These are phyloP conservation scores for Eubasilissa regina DNA, from an alignment of 1,140 invertebrate genomes.

Conservation along the genomic window DNA sequence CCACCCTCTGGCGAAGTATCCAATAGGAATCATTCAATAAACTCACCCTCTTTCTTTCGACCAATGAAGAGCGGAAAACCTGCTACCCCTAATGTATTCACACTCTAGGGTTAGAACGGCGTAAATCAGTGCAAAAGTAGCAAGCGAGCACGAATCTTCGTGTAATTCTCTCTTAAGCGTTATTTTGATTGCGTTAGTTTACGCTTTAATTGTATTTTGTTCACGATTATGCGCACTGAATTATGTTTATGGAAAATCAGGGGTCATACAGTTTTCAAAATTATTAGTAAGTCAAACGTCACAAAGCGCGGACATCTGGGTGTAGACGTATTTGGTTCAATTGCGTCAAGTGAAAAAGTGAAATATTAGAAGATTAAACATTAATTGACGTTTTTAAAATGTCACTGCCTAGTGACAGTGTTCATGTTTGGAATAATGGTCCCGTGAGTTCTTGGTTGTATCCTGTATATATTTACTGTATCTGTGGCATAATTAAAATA, in stretches of 20 bases:
- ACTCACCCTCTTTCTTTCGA: constrained; percentile 14
- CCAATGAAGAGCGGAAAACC: constrained; percentile 43
- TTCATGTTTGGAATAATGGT: constrained; percentile 58
- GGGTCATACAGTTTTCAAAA: constrained; percentile 37
- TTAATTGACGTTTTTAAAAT: constrained; percentile 33
- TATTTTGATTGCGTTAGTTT: background rate
- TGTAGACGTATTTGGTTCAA: background rate
- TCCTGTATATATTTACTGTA: background rate
- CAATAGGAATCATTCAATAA: constrained; percentile 30
- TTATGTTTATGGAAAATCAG: constrained; percentile 8
- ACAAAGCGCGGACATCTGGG: background rate
- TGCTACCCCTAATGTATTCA: constrained; percentile 24
- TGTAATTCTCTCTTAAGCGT: background rate
- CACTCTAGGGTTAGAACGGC: background rate
- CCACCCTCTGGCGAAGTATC: constrained; percentile 5
- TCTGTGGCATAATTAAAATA: background rate
- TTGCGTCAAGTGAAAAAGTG: background rate
- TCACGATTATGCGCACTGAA: background rate
- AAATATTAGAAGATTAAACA: background rate
- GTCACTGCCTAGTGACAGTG: constrained; percentile 54
- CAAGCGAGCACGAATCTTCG: background rate
- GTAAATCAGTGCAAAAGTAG: background rate
- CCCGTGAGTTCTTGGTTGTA: constrained; percentile 41
- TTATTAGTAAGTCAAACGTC: constrained; percentile 29
- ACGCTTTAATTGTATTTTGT: background rate